A percentile compares a stretch with the other conserved stretches of the same genome.
These are phyloP conservation scores for Poeciliopsis retropinna DNA, from an alignment of 2,113 vertebrate genomes.

Conservation along the genomic window DNA sequence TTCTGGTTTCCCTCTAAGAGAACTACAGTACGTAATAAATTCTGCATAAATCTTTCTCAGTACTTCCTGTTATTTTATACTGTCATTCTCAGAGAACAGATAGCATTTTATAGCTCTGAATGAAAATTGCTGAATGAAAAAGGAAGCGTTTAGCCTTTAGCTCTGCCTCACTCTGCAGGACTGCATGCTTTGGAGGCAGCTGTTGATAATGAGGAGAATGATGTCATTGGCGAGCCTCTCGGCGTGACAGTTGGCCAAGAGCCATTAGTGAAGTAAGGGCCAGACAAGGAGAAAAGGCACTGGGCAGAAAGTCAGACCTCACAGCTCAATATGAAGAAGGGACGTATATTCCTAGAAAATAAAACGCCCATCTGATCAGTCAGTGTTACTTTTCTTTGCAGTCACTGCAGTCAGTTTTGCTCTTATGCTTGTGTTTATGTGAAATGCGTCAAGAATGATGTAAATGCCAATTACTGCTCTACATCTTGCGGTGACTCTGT, in stretches of 20 bases:
- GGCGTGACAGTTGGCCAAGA: slow-evolving; percentile 63
- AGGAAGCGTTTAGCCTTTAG: slow-evolving; percentile 41
- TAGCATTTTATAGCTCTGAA: slow-evolving; percentile 50
- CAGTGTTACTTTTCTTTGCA: neutral
- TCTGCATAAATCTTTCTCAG: slow-evolving; percentile 55
- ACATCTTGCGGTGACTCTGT: neutral
- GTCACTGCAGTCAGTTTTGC: neutral
- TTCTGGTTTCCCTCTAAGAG: slow-evolving; percentile 9
- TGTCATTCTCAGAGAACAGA: slow-evolving; percentile 29
- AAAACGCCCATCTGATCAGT: slow-evolving; percentile 20
- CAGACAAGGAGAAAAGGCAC: slow-evolving; percentile 43
- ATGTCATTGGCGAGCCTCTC: slow-evolving; percentile 74
- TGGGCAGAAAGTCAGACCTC: slow-evolving; percentile 9
- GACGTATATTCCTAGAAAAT: neutral
- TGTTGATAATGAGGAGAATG: slow-evolving; percentile 63
- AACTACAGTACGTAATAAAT: slow-evolving; percentile 31
- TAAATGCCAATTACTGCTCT: neutral
- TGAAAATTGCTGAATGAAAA: slow-evolving; percentile 48
- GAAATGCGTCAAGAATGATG: neutral
- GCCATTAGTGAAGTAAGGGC: slow-evolving; percentile 55
- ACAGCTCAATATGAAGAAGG: slow-evolving; percentile 10
- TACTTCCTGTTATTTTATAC: slow-evolving; percentile 44
- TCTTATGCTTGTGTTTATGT: neutral
- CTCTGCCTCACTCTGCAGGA: slow-evolving; percentile 27
- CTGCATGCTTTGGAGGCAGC: slow-evolving; percentile 42